Evolutionary conservation across 2,113 vertebrate species (phyloP).

Genomic region (Lutjanus erythropterus): DNA sequence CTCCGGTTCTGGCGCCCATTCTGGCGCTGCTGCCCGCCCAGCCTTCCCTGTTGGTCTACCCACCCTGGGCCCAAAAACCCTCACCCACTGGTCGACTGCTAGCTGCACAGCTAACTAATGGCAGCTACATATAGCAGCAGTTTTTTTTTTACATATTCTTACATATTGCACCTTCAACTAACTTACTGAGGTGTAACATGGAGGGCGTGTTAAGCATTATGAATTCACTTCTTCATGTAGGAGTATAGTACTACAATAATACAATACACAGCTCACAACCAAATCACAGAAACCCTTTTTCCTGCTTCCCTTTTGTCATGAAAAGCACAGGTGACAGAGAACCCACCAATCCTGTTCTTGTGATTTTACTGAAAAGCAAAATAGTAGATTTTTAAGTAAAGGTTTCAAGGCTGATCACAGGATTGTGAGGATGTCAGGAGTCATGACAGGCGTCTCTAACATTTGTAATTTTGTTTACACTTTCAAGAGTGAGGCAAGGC

Average conservation of each 20-base stretch:
- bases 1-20: too few species aligned
- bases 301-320: background rate
- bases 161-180: too few species aligned
- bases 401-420: conserved; percentile 16
- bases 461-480: conserved; percentile 22
- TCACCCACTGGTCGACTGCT: too few species aligned
- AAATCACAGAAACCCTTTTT: conserved; percentile 5
- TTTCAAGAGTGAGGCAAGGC: background rate
- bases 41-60: too few species aligned
- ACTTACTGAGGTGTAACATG: background rate
- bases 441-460: background rate
- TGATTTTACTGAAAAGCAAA: conserved; percentile 12
- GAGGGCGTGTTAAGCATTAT: background rate
- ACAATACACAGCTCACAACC: background rate
- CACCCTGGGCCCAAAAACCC: too few species aligned
- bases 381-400: background rate
- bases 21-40: too few species aligned
- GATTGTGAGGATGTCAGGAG: background rate
- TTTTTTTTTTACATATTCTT: too few species aligned
- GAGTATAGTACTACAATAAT: background rate
- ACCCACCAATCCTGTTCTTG: background rate
- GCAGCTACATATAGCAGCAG: too few species aligned
- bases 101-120: too few species aligned
- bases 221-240: background rate
- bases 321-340: conserved; percentile 6